Evolutionary conservation across 2,888 invertebrate genomes (phyloP).

Genomic region (Lasioglossum lativentre): DNA sequence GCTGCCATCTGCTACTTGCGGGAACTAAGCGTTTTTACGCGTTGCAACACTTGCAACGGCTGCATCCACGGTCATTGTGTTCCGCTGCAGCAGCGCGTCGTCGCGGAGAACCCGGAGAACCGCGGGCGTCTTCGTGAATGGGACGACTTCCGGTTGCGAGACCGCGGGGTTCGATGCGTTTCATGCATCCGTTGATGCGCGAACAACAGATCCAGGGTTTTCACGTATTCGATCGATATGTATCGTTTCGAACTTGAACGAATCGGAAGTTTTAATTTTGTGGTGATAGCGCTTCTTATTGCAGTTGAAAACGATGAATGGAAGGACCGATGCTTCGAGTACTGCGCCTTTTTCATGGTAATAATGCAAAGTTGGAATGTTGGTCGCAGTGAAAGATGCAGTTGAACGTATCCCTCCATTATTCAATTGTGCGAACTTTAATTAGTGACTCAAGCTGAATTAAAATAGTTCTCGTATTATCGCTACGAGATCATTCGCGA

Average conservation of each 20-base stretch:
- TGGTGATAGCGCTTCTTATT: not conserved
- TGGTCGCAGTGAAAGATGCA: not conserved
- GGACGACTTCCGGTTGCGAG: not conserved
- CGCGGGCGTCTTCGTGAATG: conserved; percentile 19
- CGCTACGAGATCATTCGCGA: not conserved
- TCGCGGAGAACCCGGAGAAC: not conserved
- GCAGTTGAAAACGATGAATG: not conserved
- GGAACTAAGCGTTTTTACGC: conserved; percentile 72
- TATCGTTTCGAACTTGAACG: not conserved
- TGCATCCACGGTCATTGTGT: not conserved
- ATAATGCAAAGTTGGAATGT: not conserved
- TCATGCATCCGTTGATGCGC: not conserved
- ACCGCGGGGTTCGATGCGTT: not conserved
- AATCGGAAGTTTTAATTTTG: not conserved
- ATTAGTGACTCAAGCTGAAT: not conserved
- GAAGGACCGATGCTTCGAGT: not conserved
- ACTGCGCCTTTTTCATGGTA: not conserved
- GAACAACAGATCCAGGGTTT: not conserved
- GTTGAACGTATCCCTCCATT: not conserved
- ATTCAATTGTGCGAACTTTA: too few species aligned
- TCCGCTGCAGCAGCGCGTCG: not conserved
- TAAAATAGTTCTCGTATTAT: not conserved
- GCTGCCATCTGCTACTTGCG: conserved; percentile 79
- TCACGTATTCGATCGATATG: not conserved
- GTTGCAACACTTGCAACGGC: conserved; percentile 50